These are phyloP conservation scores for Reticulitermes speratus DNA, from an alignment of 1,140 invertebrate genomes.

Conservation along the genomic window DNA sequence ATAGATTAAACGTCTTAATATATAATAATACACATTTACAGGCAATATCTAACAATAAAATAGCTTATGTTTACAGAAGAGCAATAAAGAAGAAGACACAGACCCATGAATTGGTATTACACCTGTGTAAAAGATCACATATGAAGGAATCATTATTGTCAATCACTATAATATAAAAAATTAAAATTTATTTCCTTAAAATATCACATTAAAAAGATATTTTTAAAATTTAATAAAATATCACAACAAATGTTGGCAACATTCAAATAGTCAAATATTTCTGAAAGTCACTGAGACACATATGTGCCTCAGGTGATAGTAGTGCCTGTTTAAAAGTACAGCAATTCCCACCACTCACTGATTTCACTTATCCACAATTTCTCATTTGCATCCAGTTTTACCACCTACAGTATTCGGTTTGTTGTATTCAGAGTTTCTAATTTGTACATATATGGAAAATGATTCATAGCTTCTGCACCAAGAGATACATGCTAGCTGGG, in stretches of 20 bases:
- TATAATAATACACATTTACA: not conserved
- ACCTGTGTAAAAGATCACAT: not conserved
- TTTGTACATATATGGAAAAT: too few species aligned
- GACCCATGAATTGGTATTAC: slow-evolving; percentile 9
- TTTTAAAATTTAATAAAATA: slow-evolving; percentile 9
- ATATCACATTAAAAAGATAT: not conserved
- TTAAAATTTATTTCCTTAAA: not conserved
- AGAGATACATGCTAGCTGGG: too few species aligned
- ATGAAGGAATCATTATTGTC: slow-evolving; percentile 8
- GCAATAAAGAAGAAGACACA: not conserved
- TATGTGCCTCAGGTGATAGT: not conserved
- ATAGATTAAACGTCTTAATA: not conserved
- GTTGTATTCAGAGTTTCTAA: too few species aligned
- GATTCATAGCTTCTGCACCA: too few species aligned
- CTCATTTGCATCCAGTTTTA: too few species aligned
- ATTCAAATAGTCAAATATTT: not conserved
- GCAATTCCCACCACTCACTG: too few species aligned
- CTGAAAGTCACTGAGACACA: not conserved
- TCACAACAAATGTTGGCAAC: slow-evolving; percentile 15
- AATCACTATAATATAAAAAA: slow-evolving; percentile 16
- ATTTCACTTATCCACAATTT: too few species aligned
- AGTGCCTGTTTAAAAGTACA: not conserved
- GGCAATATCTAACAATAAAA: not conserved
- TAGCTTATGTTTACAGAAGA: not conserved
- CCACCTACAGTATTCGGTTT: too few species aligned